Evolutionary conservation across 2,888 invertebrate species (phyloP).

Genomic region (Dexiosoma caninum): DNA sequence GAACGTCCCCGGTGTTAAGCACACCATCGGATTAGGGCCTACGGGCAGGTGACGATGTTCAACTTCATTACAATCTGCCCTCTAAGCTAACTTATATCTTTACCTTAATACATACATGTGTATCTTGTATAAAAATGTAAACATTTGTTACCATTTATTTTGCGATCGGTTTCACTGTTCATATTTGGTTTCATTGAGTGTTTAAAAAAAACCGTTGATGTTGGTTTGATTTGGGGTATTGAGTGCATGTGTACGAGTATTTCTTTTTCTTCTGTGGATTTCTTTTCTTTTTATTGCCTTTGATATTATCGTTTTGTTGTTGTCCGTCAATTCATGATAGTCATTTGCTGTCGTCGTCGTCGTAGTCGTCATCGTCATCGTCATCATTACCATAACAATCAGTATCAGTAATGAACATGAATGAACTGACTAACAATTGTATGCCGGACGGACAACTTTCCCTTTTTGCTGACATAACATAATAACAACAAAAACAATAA

Average conservation of each 20-base stretch:
- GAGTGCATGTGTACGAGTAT: neutral
- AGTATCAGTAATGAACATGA: constrained; percentile 35
- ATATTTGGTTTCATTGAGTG: neutral
- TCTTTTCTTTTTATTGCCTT: constrained; percentile 10
- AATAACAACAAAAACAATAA: constrained; percentile 20
- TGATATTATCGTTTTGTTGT: neutral
- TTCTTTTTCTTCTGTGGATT: neutral
- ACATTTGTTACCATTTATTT: neutral
- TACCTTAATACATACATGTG: no score
- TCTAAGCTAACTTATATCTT: no score
- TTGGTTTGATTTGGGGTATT: constrained; percentile 4
- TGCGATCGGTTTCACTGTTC: neutral
- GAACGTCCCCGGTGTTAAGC: no score
- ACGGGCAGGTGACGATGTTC: no score
- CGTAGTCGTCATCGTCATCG: neutral
- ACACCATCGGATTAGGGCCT: no score
- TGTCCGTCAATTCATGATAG: constrained; percentile 43
- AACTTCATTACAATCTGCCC: no score
- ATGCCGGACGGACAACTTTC: constrained; percentile 63
- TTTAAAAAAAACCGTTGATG: neutral
- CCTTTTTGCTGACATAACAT: constrained; percentile 67
- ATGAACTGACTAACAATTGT: constrained; percentile 29
- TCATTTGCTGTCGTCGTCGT: constrained; percentile 5
- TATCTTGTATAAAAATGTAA: no score
- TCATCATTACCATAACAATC: constrained; percentile 12